Percentiles rank a stretch among this genome's conserved stretches.
phyloP scores from a whole-genome alignment of 2,888 invertebrate species.

The Cantharis lateralis region DNA sequence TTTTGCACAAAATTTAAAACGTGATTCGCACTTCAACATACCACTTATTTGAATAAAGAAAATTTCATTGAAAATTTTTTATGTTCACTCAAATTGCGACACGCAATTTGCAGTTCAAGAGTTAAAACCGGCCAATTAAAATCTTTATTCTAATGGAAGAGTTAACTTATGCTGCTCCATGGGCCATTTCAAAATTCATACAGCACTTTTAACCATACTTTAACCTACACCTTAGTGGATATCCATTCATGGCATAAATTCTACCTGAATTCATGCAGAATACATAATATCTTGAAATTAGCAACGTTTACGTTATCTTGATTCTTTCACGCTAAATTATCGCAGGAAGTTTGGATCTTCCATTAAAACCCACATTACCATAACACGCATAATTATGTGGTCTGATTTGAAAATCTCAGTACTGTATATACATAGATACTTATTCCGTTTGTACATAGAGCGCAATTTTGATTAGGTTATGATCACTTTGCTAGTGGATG shows the following conservation, averaged over 20 bases:
- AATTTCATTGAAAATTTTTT: background rate
- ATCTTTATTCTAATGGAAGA: background rate
- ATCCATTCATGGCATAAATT: slow-evolving; percentile 39
- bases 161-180: background rate
- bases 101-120: background rate
- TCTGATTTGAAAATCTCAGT: background rate
- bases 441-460: background rate
- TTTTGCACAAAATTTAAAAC: background rate
- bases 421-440: background rate
- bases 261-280: slow-evolving; percentile 29
- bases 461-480: background rate
- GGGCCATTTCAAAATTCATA: slow-evolving; percentile 23
- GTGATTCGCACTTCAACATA: background rate
- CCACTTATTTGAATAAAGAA: background rate
- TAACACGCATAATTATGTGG: slow-evolving; percentile 13
- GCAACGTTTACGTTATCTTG: slow-evolving; percentile 39
- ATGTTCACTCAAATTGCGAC: background rate
- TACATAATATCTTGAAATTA: slow-evolving; percentile 37
- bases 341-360: slow-evolving; percentile 28
- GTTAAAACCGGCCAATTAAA: background rate
- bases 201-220: slow-evolving; percentile 27
- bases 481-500: background rate
- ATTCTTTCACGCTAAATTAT: slow-evolving; percentile 37
- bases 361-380: slow-evolving; percentile 17
- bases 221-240: slow-evolving; percentile 35